A percentile compares a stretch with the other conserved stretches of the same genome.
Evolutionary conservation across 2,888 invertebrate genomes (phyloP).

Genomic region (Aporophyla lueneburgensis): DNA sequence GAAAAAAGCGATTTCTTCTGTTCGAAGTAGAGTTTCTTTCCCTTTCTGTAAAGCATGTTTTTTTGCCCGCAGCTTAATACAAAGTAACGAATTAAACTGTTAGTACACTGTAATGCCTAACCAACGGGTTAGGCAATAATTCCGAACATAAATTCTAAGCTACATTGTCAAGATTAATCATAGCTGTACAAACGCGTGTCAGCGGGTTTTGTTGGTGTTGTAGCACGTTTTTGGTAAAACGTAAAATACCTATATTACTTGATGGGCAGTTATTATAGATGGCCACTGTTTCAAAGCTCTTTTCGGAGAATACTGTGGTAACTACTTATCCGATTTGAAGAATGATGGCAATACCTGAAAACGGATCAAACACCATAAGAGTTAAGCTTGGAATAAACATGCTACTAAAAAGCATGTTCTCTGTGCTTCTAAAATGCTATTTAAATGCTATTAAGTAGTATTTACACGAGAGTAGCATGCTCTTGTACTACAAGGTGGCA

Average conservation of each 20-base stretch:
- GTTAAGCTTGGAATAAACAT: too few relatives aligned
- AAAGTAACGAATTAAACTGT: slow-evolving; percentile 8
- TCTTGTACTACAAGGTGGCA: too few relatives aligned
- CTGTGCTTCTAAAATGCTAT: too few relatives aligned
- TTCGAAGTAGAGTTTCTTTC: too few relatives aligned
- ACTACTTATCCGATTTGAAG: not conserved
- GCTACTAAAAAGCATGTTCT: too few relatives aligned
- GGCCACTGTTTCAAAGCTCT: not conserved
- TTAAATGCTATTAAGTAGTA: too few relatives aligned
- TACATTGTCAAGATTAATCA: slow-evolving; percentile 31
- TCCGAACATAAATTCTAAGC: slow-evolving; percentile 11
- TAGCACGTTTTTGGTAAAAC: not conserved
- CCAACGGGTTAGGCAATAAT: slow-evolving; percentile 17
- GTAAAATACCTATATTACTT: not conserved
- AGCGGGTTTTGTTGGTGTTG: not conserved
- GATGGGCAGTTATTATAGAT: not conserved
- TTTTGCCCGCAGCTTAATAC: not conserved
- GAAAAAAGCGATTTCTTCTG: not conserved
- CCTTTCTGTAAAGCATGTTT: not conserved
- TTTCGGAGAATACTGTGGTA: not conserved
- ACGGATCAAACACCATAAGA: not conserved
- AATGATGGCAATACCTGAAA: not conserved
- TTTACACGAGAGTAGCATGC: too few relatives aligned
- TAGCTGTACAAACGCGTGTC: slow-evolving; percentile 21
- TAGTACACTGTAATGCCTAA: slow-evolving; percentile 6